These are phyloP conservation scores for Eulithis prunata DNA, from an alignment of 2,888 invertebrate species.

Conservation along the genomic window DNA sequence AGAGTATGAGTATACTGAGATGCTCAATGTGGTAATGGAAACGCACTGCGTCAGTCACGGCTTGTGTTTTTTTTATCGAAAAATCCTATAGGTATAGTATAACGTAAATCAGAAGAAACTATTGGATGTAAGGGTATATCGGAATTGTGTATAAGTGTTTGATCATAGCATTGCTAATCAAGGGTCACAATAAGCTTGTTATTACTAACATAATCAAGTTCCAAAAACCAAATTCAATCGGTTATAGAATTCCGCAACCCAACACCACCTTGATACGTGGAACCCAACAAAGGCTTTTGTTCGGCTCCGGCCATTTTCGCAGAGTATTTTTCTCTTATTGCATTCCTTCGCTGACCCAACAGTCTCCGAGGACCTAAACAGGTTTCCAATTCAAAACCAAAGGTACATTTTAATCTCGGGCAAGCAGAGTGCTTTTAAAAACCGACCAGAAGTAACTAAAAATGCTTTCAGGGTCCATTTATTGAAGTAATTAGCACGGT, in stretches of 20 bases:
- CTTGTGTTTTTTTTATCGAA: no score
- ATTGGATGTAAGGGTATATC: not conserved
- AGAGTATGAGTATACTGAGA: no score
- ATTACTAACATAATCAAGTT: constrained; percentile 61
- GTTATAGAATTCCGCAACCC: constrained; percentile 77
- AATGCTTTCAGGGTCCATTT: constrained; percentile 21
- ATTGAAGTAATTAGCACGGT: constrained; percentile 19
- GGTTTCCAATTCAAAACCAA: constrained; percentile 59
- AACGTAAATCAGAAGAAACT: no score
- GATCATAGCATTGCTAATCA: constrained; percentile 20
- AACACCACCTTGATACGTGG: constrained; percentile 75
- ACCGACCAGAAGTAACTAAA: constrained; percentile 10
- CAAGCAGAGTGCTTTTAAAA: constrained; percentile 24
- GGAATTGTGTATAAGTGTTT: not conserved
- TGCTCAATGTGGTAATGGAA: no score
- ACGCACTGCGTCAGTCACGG: no score
- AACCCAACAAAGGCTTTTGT: constrained; percentile 83
- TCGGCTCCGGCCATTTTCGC: constrained; percentile 64
- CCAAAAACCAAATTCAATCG: constrained; percentile 70
- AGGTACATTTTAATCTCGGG: constrained; percentile 50
- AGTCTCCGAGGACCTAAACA: constrained; percentile 66
- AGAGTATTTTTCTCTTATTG: constrained; percentile 73
- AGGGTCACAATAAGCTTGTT: constrained; percentile 12
- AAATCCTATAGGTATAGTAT: no score
- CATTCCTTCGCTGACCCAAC: constrained; percentile 76